Conservation (phyloP, 2,888 invertebrate genomes). For the Pristionchus exspectatus region DNA sequence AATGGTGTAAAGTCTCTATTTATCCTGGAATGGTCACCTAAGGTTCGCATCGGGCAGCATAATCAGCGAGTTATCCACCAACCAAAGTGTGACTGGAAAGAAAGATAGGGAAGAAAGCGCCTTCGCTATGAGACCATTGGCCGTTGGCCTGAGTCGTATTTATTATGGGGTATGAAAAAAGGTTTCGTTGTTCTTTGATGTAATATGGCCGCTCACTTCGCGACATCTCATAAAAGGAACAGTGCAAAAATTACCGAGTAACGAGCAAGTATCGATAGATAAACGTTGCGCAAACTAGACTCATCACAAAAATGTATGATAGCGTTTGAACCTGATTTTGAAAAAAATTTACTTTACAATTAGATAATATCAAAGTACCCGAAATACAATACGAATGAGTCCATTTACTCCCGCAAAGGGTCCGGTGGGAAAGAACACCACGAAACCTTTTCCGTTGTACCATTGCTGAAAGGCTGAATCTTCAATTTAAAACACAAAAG, state of each 20-base stretch:
- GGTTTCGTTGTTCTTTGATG: too few species aligned
- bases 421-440: background rate
- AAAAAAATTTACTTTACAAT: too few species aligned
- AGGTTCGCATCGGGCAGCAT: background rate
- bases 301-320: background rate
- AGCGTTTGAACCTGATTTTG: background rate
- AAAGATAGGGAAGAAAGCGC: background rate
- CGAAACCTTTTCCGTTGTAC: background rate
- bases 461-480: background rate
- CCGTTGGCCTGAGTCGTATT: background rate
- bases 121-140: background rate
- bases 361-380: background rate
- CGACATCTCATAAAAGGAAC: too few species aligned
- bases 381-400: background rate
- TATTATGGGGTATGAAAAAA: background rate
- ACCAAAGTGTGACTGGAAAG: background rate
- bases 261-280: background rate
- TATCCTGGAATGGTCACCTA: background rate
- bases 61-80: background rate
- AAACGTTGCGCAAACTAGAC: background rate
- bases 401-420: background rate
- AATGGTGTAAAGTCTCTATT: background rate
- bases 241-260: background rate
- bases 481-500: background rate
- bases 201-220: too few species aligned